Evolutionary conservation across 2,113 vertebrate species (phyloP).

Genomic region (Leuciscus idus): DNA sequence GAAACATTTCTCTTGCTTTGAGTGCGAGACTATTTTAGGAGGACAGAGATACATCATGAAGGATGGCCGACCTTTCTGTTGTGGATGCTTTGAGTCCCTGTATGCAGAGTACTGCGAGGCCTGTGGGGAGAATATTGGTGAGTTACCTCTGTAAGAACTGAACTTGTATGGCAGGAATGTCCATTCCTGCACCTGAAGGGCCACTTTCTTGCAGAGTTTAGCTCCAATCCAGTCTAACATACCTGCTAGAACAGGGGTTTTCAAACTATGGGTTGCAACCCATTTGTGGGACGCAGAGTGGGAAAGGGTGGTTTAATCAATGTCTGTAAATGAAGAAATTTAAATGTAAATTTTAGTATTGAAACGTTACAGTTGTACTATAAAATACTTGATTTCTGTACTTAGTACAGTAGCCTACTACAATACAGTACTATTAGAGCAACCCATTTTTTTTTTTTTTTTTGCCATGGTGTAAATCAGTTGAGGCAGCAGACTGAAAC

Average conservation of each 20-base stretch:
- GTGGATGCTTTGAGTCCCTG: conserved; percentile 91
- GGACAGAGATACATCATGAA: conserved; percentile 98
- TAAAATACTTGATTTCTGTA: no score
- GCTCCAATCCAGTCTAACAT: background rate
- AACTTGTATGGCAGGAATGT: background rate
- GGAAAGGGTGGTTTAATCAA: no score
- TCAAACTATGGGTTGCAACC: no score
- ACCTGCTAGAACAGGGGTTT: background rate
- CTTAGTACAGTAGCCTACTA: no score
- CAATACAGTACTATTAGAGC: no score
- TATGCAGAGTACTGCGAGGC: conserved; percentile 95
- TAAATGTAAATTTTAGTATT: no score
- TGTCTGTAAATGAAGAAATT: no score
- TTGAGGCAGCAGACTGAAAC: no score
- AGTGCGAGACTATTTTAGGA: conserved; percentile 89
- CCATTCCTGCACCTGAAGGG: background rate
- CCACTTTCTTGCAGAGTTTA: background rate
- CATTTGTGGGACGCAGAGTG: no score
- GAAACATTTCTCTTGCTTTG: conserved; percentile 94
- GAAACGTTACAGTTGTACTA: no score
- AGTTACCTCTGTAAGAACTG: conserved; percentile 48
- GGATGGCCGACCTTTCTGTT: conserved; percentile 91
- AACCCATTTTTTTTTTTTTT: no score
- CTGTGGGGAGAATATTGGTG: conserved; percentile 93
- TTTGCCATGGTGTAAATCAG: no score